Evolutionary conservation across 2,888 invertebrate species (phyloP).

Genomic region (Drymonia ruficornis): DNA sequence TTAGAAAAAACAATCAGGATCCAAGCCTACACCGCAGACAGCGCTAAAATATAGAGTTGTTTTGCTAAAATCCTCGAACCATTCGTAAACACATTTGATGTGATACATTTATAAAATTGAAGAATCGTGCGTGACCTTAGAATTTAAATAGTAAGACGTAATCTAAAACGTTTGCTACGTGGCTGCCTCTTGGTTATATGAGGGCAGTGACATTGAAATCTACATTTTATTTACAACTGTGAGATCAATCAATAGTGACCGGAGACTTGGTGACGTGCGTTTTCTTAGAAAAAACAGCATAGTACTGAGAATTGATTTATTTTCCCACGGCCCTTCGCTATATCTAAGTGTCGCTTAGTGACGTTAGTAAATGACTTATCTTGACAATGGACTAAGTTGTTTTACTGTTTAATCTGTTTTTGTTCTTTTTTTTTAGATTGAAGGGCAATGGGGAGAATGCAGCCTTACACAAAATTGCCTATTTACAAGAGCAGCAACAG

Average conservation of each 20-base stretch:
- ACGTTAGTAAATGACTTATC: slow-evolving; percentile 12
- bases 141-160: slow-evolving; percentile 1
- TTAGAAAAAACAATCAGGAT: neutral
- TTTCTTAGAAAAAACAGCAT: slow-evolving; percentile 50
- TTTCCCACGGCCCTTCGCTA: slow-evolving; percentile 60
- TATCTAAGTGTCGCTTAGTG: slow-evolving; percentile 9
- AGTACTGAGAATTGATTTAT: slow-evolving; percentile 47
- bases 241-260: slow-evolving; percentile 14
- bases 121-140: slow-evolving; percentile 3
- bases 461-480: too few species aligned
- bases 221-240: slow-evolving; percentile 7
- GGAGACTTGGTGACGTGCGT: slow-evolving; percentile 31
- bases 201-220: slow-evolving; percentile 34
- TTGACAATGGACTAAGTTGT: slow-evolving; percentile 13
- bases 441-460: too few species aligned
- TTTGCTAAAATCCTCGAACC: neutral
- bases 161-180: neutral
- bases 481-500: too few species aligned
- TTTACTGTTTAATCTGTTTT: neutral
- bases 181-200: neutral
- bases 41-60: neutral
- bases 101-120: too few species aligned
- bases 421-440: neutral
- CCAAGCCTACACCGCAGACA: too few species aligned
- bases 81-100: neutral